Conservation (phyloP, 1,140 invertebrate species). For the Hylyphantes graminicola region DNA sequence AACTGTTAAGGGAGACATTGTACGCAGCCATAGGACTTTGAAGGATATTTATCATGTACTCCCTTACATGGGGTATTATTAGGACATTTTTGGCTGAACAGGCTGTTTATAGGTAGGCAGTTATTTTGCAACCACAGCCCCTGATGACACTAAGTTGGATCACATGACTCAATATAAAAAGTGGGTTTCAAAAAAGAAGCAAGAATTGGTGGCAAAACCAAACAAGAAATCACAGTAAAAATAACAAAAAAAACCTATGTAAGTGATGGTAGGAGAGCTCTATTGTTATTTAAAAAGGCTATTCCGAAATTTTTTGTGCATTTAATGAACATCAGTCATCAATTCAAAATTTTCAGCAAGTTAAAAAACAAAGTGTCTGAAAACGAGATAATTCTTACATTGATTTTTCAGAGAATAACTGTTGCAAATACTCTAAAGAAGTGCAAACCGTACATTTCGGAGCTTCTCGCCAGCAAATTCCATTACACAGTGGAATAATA, state of each 20-base stretch:
- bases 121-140: no score
- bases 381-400: not conserved
- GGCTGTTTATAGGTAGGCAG: no score
- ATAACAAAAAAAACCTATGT: not conserved
- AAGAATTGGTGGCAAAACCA: not conserved
- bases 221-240: not conserved
- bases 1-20: no score
- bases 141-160: not conserved
- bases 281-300: not conserved
- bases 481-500: not conserved
- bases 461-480: not conserved
- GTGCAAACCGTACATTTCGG: not conserved
- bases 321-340: not conserved
- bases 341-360: not conserved
- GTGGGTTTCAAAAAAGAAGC: not conserved
- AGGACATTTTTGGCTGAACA: no score
- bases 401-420: not conserved
- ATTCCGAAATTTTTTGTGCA: not conserved
- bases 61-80: no score
- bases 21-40: no score
- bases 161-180: not conserved
- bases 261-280: not conserved
- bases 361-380: not conserved
- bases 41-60: no score
- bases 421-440: conserved; percentile 1